A percentile compares a stretch with the other conserved stretches of the same genome.
Evolutionary conservation across 23 tunicate species (phyloP).

Genomic region (Styela clava): DNA sequence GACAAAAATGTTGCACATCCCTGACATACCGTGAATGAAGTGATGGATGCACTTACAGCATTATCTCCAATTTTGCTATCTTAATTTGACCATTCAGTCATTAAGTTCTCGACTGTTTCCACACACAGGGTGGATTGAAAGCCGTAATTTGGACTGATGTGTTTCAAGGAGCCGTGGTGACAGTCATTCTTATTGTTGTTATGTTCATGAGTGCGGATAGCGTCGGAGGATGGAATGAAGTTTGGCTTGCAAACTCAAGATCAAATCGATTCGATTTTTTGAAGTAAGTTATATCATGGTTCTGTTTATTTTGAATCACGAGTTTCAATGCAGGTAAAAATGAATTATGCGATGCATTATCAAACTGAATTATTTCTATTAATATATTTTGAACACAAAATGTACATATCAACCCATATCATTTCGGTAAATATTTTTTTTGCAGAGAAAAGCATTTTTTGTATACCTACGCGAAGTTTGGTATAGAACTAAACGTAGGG

Average conservation of each 20-base stretch:
- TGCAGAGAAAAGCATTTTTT: too few relatives aligned
- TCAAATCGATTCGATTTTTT: conserved; percentile 1
- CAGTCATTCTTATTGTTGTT: conserved; percentile 9
- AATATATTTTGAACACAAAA: too few relatives aligned
- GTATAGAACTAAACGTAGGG: too few relatives aligned
- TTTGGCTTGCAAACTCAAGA: conserved; percentile 13
- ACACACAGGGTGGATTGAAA: conserved; percentile 36
- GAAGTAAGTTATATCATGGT: neutral
- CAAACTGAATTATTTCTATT: neutral
- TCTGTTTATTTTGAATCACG: neutral
- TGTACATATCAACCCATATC: too few relatives aligned
- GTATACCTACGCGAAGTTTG: too few relatives aligned
- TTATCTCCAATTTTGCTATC: too few relatives aligned
- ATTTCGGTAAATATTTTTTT: too few relatives aligned
- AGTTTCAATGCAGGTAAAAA: neutral
- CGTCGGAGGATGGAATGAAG: conserved; percentile 27
- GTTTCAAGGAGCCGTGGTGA: conserved; percentile 23
- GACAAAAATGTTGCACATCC: too few relatives aligned
- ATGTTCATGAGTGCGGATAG: conserved; percentile 27
- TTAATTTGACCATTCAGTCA: too few relatives aligned
- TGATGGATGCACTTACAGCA: too few relatives aligned
- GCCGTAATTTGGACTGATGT: conserved; percentile 37
- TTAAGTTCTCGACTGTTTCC: too few relatives aligned
- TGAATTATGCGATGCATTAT: neutral
- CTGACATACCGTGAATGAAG: too few relatives aligned